phyloP scores from a whole-genome alignment of 2,113 vertebrate genomes.

The Puffinus mauretanicus region DNA sequence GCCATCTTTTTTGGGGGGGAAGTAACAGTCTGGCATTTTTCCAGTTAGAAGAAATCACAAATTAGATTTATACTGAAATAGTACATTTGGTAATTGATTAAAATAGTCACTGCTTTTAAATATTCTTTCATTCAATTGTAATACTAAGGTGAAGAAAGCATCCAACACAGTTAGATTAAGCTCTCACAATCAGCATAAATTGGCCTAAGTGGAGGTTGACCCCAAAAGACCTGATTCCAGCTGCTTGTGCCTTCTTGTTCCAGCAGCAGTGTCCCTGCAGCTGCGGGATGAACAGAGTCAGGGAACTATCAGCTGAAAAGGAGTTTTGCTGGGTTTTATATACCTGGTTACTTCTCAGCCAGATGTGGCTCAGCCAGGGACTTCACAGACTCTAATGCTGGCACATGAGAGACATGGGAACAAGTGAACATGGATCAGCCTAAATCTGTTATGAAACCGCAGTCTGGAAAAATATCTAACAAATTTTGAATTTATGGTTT shows the following conservation, averaged over 20 bases:
- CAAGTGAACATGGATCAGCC: not conserved
- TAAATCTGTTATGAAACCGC: not conserved
- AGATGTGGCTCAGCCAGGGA: not conserved
- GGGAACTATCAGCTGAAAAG: not conserved
- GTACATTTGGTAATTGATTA: not conserved
- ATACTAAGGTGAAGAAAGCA: not conserved
- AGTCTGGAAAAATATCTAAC: not conserved
- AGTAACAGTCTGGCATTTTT: not conserved
- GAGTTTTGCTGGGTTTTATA: not conserved
- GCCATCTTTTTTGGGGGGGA: not conserved
- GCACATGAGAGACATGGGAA: not conserved
- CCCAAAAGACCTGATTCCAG: not conserved
- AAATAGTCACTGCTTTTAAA: not conserved
- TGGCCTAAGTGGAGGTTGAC: not conserved
- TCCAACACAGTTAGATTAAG: not conserved
- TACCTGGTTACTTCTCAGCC: not conserved
- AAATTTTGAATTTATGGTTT: not conserved
- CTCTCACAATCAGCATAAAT: not conserved
- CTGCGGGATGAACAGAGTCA: not conserved
- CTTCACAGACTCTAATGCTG: not conserved
- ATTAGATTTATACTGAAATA: not conserved
- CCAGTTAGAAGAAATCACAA: not conserved
- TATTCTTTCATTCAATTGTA: not conserved
- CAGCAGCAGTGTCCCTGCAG: not conserved
- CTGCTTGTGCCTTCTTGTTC: not conserved